Conservation (phyloP, 2,113 vertebrate genomes). For the Rhagologus leucostigma region DNA sequence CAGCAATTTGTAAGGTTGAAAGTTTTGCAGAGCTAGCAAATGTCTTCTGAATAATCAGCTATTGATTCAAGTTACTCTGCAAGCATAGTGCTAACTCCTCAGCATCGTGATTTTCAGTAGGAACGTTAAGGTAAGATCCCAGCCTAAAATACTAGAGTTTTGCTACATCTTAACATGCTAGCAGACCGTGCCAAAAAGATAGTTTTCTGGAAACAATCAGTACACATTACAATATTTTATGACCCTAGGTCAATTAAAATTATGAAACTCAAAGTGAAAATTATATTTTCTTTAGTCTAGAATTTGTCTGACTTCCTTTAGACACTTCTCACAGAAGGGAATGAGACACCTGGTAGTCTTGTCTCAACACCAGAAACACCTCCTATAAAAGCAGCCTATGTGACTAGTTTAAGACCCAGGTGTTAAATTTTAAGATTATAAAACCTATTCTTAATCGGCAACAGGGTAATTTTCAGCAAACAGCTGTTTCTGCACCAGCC, state of each 20-base stretch:
- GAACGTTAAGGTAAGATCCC: neutral
- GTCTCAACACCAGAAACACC: neutral
- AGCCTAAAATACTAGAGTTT: neutral
- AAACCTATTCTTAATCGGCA: neutral
- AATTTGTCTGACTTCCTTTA: neutral
- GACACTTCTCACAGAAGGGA: neutral
- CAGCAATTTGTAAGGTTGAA: constrained; percentile 43
- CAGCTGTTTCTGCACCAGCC: neutral
- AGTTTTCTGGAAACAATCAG: neutral
- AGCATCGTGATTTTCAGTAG: neutral
- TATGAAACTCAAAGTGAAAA: neutral
- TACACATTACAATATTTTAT: neutral
- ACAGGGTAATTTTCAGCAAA: neutral
- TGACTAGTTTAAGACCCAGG: neutral
- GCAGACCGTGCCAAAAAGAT: neutral
- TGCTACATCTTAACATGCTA: neutral
- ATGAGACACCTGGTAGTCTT: neutral
- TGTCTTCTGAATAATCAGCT: constrained; percentile 48
- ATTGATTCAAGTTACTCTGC: constrained; percentile 37
- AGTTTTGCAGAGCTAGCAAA: constrained; percentile 49
- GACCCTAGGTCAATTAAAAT: neutral
- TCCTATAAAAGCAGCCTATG: neutral
- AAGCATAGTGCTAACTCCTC: constrained; percentile 15
- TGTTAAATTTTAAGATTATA: neutral
- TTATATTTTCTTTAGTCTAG: neutral